Base-by-base conservation (phyloP, 2,113 vertebrate genomes). In the Helogale parvula region DNA sequence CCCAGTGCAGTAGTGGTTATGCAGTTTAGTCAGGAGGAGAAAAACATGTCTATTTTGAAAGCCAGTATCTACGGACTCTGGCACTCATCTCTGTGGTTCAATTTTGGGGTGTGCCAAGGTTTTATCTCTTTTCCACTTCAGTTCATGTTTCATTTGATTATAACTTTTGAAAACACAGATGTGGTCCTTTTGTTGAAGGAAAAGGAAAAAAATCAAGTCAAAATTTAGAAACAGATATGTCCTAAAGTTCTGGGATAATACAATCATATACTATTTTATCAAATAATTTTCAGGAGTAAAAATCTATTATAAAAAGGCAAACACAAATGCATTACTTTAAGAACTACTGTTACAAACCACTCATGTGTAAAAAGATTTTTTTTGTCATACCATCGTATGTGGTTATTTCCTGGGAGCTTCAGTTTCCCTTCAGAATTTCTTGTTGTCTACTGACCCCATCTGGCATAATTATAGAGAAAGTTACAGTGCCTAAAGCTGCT, bases 361-460 rank as follows among this genome's bases (percentile, higher is more conserved):
- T 33, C 3, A 19, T 25, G 15, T 14, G 57, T 38, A n/a, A 14
- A 60, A 19, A 84, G 23, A 19, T 52, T 4, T 76, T 33, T 71
- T 81, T 13, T 41, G 38, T 84, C 41, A 65, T 31, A 79, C 2
- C 5, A 72, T n/a, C 3, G 7, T 19, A 45, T 27, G 11, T 41
- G n/a, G 33, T 79, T 72, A 88, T n/a, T 88, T 93, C 35, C 76
- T 84, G 85, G 80, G 52, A 41, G 63, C 65, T 79, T 74, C 38
- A 71, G 85, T 65, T 76, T 88, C 80, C 38, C 9, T 69, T 92
- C 15, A 82, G 63, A 91, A 85, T 76, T 93, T 77, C 52, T 90
- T 95, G 97, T 86, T 96, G 60, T 97, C 94, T 98, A 96, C 97
- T 97, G 96, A 98, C 97, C 94, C 95, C 96, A 95, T 50, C 98